phyloP scores from a whole-genome alignment of 1,140 invertebrate species.

The Procambarus clarkii region DNA sequence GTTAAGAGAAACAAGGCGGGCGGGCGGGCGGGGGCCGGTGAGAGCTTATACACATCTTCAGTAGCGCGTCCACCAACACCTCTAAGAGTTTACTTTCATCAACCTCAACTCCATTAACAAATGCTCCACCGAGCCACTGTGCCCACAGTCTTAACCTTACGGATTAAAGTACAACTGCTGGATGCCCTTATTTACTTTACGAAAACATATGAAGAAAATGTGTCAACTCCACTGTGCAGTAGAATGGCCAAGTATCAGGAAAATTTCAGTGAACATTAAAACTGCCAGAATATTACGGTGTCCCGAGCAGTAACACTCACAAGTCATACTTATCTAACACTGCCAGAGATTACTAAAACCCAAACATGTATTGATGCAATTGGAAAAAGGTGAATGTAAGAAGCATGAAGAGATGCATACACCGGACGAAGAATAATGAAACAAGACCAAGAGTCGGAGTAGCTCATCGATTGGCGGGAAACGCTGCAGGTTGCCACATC shows the following conservation, averaged over 20 bases:
- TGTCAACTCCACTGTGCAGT: not conserved
- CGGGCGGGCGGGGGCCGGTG: too few species aligned
- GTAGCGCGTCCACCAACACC: too few species aligned
- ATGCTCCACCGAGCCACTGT: not conserved
- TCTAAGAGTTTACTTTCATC: too few species aligned
- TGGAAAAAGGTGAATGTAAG: not conserved
- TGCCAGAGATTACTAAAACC: not conserved
- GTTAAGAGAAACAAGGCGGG: not conserved
- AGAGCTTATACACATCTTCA: not conserved
- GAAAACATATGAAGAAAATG: not conserved
- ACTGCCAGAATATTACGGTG: not conserved
- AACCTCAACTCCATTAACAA: not conserved
- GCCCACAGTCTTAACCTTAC: not conserved
- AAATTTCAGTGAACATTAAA: not conserved
- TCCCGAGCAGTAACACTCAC: not conserved
- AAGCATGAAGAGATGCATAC: not conserved
- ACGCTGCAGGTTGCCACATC: constrained; percentile 8
- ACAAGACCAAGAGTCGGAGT: constrained; percentile 33
- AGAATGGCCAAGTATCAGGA: not conserved
- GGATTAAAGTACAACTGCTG: not conserved
- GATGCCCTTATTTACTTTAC: not conserved
- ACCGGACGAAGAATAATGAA: constrained; percentile 22
- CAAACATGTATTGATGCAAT: not conserved
- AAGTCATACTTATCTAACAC: not conserved
- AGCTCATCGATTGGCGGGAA: constrained; percentile 45